Base-by-base conservation (phyloP, 2,113 vertebrate species). In the Cephalopholis sonnerati region DNA sequence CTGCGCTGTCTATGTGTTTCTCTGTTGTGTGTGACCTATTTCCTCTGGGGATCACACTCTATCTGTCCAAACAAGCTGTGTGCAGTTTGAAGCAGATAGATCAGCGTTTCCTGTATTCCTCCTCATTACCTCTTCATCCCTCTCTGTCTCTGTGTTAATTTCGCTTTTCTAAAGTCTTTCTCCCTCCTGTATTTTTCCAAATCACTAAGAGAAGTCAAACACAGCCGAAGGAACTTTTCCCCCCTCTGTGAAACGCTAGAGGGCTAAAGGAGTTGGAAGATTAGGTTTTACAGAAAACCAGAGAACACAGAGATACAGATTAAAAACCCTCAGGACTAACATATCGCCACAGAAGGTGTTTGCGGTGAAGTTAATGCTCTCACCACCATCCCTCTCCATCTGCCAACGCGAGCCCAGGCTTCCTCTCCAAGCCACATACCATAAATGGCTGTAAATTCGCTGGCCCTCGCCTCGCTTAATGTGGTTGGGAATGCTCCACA, bases 391-490 rank as follows among this genome's bases (percentile, higher is more conserved):
- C 70, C 61, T 61, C 50, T 50, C 41, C 10, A 17, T 59, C 85
- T 66, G 48, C 65, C 44, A 27, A 63, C 29, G 0, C 8, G 3
- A 69, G 82, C 44, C 46, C 32, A 0, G 7, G 41, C 80, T 78
- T 50, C 36, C 72, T 74, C 65, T 84, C 75, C 73, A 54, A 62
- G 70, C 79, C 84, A 82, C 91, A 70, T 63, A 80, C 91, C 91
- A 91, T 93, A 93, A 93, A 93, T 88, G 93, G 91, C 84, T 85
- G 55, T 88, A 84, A 86, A 85, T 69, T 50, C 18, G 11, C 63
- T 51, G 27, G 70, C 74, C 53, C 65, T 65, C 50, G n/a, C 41
- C 53, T 64, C 39, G 4, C 54, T 90, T 80, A 74, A 80, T 89
- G 89, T 88, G 86, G 86, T 78, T 91, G 88, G 89, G 90, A 84